A percentile compares a stretch with the other conserved stretches of the same genome.
Conservation (phyloP, 2,113 vertebrate species). For the Sceloporus undulatus region DNA sequence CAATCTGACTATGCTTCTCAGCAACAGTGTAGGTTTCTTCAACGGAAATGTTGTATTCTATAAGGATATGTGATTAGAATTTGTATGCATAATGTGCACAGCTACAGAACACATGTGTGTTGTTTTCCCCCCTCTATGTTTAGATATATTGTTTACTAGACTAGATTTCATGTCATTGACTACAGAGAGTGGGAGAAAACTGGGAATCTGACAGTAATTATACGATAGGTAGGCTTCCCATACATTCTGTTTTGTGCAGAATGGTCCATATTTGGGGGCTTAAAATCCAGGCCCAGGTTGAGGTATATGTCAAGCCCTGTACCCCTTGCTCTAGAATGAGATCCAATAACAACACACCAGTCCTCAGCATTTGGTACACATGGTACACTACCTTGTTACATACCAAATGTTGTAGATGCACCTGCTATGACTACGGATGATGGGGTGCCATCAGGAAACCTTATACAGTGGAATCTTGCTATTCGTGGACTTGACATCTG, state of each 20-base stretch:
- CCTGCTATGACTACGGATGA: too few species aligned
- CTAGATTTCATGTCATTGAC: not conserved
- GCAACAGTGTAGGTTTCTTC: not conserved
- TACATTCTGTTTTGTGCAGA: not conserved
- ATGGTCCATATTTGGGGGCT: too few species aligned
- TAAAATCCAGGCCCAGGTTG: too few species aligned
- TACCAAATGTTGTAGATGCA: too few species aligned
- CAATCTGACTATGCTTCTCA: not conserved
- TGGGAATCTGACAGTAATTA: not conserved
- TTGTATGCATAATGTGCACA: not conserved
- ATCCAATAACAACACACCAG: too few species aligned
- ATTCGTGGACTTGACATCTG: too few species aligned
- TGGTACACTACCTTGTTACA: too few species aligned
- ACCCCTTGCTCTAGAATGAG: too few species aligned
- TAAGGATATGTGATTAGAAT: not conserved
- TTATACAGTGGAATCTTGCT: too few species aligned
- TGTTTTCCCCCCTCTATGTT: not conserved
- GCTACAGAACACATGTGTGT: not conserved
- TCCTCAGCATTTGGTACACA: too few species aligned
- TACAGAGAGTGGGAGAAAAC: not conserved
- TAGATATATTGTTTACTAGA: not conserved
- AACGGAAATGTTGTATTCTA: not conserved
- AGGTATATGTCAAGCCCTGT: too few species aligned
- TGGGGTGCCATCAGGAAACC: too few species aligned
- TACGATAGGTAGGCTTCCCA: not conserved